phyloP scores from a whole-genome alignment of 2,113 vertebrate genomes.

The Saimiri boliviensis region DNA sequence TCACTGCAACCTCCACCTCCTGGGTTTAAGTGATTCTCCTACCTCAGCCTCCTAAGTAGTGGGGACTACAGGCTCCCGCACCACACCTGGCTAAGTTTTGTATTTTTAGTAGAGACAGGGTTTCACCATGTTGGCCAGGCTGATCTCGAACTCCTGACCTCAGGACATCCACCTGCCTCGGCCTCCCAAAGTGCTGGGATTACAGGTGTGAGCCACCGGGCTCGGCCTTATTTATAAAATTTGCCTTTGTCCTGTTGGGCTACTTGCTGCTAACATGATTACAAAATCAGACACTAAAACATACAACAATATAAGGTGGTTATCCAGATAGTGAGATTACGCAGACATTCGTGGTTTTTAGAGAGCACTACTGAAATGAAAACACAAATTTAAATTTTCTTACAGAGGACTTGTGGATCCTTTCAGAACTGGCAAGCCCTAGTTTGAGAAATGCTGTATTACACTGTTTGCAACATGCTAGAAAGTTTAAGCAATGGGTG shows the following conservation, averaged over 20 bases:
- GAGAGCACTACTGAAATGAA: not conserved
- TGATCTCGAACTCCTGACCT: too few relatives aligned
- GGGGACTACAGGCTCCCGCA: too few relatives aligned
- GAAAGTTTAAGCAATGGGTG: not conserved
- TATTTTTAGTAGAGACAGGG: too few relatives aligned
- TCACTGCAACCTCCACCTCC: too few relatives aligned
- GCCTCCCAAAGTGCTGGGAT: too few relatives aligned
- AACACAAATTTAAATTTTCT: slow-evolving; percentile 5
- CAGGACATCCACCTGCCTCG: too few relatives aligned
- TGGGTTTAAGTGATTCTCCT: too few relatives aligned
- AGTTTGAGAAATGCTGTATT: not conserved
- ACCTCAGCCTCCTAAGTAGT: too few relatives aligned
- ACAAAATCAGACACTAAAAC: not conserved
- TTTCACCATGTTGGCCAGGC: too few relatives aligned
- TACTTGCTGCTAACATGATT: not conserved
- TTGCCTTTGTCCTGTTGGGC: not conserved
- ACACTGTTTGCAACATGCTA: not conserved
- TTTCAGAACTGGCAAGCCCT: not conserved
- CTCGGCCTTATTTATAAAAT: not conserved
- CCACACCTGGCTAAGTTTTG: too few relatives aligned
- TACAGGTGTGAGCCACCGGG: too few relatives aligned
- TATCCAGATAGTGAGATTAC: not conserved
- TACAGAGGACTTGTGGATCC: not conserved
- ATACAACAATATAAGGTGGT: not conserved
- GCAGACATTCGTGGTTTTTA: not conserved